phyloP scores from a whole-genome alignment of 2,888 invertebrate genomes.

The Vanessa cardui region DNA sequence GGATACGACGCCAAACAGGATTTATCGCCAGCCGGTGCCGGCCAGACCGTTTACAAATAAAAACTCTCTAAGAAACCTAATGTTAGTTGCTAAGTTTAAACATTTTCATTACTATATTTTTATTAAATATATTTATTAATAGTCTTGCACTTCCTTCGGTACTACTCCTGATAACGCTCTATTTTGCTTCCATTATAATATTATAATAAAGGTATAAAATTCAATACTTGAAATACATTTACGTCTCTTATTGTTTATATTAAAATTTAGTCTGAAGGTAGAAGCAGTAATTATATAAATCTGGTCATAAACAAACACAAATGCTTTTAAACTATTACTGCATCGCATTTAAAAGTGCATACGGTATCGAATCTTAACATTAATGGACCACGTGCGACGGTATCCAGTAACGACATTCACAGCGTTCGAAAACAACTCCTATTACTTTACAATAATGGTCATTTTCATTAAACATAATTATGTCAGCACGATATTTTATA shows the following conservation, averaged over 20 bases:
- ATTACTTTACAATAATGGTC: conserved; percentile 9
- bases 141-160: too few species aligned
- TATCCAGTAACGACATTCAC: conserved; percentile 27
- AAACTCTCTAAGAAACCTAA: conserved; percentile 23
- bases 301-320: conserved; percentile 9
- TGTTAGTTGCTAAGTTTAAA: conserved; percentile 9
- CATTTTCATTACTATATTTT: conserved; percentile 1
- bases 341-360: conserved; percentile 37
- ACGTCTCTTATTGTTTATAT: neutral
- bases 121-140: too few species aligned
- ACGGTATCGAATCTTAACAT: conserved; percentile 38
- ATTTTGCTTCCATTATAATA: neutral
- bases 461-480: conserved; percentile 10
- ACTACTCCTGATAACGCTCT: too few species aligned
- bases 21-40: conserved; percentile 60
- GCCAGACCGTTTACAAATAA: conserved; percentile 35
- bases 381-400: conserved; percentile 47
- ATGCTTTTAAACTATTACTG: conserved; percentile 26
- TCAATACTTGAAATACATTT: too few species aligned
- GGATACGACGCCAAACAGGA: conserved; percentile 71
- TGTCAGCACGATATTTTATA: conserved; percentile 52
- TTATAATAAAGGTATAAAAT: neutral
- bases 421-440: conserved; percentile 20
- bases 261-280: neutral
- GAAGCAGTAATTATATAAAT: neutral